Evolutionary conservation across 2,113 vertebrate genomes (phyloP), one percentile per base, ranked within the genome.

Genomic region (Lontra canadensis): DNA sequence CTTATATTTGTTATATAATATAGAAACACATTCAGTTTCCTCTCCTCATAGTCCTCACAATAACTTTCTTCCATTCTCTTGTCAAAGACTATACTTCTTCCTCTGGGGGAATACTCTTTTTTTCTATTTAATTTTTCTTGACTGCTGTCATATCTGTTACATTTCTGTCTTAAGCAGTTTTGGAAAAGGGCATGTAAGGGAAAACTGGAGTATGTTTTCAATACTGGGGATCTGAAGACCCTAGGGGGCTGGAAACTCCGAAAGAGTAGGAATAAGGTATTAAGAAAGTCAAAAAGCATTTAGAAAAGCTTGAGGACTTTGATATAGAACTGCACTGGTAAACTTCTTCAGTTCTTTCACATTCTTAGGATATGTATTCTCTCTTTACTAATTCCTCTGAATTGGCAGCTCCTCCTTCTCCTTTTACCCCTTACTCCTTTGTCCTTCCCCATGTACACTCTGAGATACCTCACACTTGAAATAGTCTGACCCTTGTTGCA

Each of bases 131-230:
- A 80, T 74, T 71, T 71, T 39, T 85, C 3, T 84, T 84, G 73
- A 74, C 49, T 83, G 31, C 8, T 42, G 7, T 73, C 55, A 11
- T 88, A 73, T 63, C 42, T 88, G 63, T 94, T 73, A 52, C 36
- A 85, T 1, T 81, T 96, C 23, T 21, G n/a, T 52, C 23, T 88
- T 89, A 88, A 65, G 44, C n/a, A 89, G 13, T 87, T 97, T 84
- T 86, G 74, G 55, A 74, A 90, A 87, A 94, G 34, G 18, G 2
- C 21, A 82, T 69, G 11, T 59, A 69, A 65, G n/a, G 29, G 29
- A 88, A 94, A 78, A 52, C 17, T 55, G 15, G 25, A 12, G 29
- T 59, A 47, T 6, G 1, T 29, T 83, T 92, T 84, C 13, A 52
- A 2, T 95, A 18, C 47, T 63, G 31, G 61, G 34, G 23, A 44